A percentile compares a stretch with the other conserved stretches of the same genome.
phyloP scores from a whole-genome alignment of 2,113 vertebrate genomes.

The Taurulus bubalis region DNA sequence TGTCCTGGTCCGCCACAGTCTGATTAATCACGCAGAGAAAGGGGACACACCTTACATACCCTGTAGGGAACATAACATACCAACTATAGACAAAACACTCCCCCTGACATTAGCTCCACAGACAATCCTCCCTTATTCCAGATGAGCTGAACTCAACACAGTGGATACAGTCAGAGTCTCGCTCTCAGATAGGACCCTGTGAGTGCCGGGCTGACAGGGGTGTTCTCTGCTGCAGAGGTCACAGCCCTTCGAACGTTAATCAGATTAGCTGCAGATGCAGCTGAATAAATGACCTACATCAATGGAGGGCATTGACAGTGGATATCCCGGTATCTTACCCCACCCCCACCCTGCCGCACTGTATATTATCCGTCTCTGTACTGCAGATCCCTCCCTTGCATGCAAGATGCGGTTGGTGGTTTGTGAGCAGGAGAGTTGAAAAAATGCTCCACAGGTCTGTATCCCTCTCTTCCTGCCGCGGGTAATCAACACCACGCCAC shows the following conservation, averaged over 20 bases:
- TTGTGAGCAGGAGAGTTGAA: conserved; percentile 60
- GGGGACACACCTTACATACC: conserved; percentile 65
- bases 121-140: conserved; percentile 7
- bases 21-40: conserved; percentile 71
- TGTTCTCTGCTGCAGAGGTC: conserved; percentile 64
- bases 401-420: conserved; percentile 51
- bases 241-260: conserved; percentile 72
- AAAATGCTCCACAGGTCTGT: conserved; percentile 66
- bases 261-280: conserved; percentile 78
- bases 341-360: conserved; percentile 68
- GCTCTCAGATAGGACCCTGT: conserved; percentile 18
- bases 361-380: conserved; percentile 54
- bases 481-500: conserved; percentile 73
- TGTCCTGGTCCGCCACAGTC: conserved; percentile 56
- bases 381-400: conserved; percentile 57
- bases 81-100: conserved; percentile 48
- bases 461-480: conserved; percentile 73
- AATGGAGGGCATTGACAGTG: conserved; percentile 78
- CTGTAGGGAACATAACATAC: conserved; percentile 52
- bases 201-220: conserved; percentile 31
- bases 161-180: conserved; percentile 10
- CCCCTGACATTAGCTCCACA: conserved; percentile 37
- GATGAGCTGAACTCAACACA: conserved; percentile 7
- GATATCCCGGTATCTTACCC: conserved; percentile 68
- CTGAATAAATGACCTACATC: conserved; percentile 85